These are phyloP conservation scores for Dermatemys mawii DNA, from an alignment of 2,113 vertebrate species.

Conservation along the genomic window DNA sequence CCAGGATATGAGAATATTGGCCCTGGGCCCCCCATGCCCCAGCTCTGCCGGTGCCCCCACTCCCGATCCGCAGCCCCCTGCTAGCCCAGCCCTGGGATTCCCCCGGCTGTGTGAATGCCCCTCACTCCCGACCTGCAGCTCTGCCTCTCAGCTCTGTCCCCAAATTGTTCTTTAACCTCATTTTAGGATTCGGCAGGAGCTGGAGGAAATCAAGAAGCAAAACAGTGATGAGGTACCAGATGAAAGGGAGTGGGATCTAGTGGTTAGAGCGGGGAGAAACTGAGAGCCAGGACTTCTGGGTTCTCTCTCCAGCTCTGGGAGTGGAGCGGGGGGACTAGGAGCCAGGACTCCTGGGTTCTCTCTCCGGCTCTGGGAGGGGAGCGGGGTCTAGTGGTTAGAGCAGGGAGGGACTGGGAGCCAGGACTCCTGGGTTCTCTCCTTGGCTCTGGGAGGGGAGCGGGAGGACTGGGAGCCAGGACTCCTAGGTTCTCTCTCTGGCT, in stretches of 20 bases:
- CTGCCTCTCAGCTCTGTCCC: no score
- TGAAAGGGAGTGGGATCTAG: neutral
- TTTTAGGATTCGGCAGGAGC: conserved; percentile 19
- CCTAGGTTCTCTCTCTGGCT: neutral
- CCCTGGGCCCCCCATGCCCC: neutral
- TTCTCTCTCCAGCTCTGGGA: neutral
- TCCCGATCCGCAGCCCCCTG: neutral
- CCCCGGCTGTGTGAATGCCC: neutral
- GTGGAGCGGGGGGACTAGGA: no score
- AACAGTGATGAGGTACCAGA: conserved; percentile 30
- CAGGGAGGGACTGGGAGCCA: no score
- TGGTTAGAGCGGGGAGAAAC: neutral
- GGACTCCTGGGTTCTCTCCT: no score
- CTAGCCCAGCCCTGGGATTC: neutral
- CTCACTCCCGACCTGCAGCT: neutral
- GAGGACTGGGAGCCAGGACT: no score
- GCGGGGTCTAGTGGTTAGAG: neutral
- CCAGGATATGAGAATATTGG: neutral
- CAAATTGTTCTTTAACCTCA: neutral
- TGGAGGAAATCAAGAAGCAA: conserved; percentile 22
- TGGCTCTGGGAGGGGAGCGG: no score
- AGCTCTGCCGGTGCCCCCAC: neutral
- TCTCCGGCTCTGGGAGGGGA: neutral
- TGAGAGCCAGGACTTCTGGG: neutral
- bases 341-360: no score